Evolutionary conservation across 1,140 invertebrate species (phyloP).

Genomic region (Drosophila parvula): DNA sequence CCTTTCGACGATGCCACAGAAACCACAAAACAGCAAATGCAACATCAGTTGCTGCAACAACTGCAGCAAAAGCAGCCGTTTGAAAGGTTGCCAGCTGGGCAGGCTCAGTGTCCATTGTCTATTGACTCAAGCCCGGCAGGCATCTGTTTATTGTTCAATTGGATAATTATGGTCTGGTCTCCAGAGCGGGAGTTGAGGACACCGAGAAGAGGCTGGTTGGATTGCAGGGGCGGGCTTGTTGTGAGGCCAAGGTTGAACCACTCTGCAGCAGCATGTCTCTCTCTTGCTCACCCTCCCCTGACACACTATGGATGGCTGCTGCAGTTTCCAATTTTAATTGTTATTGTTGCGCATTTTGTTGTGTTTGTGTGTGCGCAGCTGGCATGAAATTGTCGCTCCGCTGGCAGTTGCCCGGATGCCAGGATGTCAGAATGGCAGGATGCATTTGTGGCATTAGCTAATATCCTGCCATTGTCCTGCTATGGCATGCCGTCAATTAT

Average conservation of each 20-base stretch:
- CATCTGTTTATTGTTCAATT: constrained; percentile 82
- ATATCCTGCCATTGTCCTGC: constrained; percentile 64
- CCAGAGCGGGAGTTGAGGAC: constrained; percentile 24
- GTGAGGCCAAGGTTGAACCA: constrained; percentile 49
- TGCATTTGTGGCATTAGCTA: constrained; percentile 75
- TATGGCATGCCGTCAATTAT: constrained; percentile 64
- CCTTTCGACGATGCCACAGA: constrained; percentile 41
- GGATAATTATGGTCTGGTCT: constrained; percentile 79
- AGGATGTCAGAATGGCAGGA: constrained; percentile 45
- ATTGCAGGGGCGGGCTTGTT: constrained; percentile 27
- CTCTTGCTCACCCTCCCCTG: constrained; percentile 5
- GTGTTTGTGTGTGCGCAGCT: constrained; percentile 53
- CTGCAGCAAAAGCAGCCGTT: constrained; percentile 25
- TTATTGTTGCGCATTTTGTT: constrained; percentile 76
- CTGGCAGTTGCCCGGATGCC: constrained; percentile 36
- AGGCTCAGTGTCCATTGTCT: constrained; percentile 57
- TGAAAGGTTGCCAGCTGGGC: constrained; percentile 58
- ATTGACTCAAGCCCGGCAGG: constrained; percentile 70
- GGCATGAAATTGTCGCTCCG: constrained; percentile 66
- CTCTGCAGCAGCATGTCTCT: constrained; percentile 9
- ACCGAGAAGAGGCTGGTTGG: not conserved
- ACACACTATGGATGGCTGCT: constrained; percentile 44
- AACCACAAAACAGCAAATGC: constrained; percentile 42
- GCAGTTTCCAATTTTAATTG: constrained; percentile 71
- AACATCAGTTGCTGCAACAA: constrained; percentile 21